Base-by-base conservation (phyloP, 2,888 invertebrate genomes). In the Imbricaverruca yamaguchii region DNA sequence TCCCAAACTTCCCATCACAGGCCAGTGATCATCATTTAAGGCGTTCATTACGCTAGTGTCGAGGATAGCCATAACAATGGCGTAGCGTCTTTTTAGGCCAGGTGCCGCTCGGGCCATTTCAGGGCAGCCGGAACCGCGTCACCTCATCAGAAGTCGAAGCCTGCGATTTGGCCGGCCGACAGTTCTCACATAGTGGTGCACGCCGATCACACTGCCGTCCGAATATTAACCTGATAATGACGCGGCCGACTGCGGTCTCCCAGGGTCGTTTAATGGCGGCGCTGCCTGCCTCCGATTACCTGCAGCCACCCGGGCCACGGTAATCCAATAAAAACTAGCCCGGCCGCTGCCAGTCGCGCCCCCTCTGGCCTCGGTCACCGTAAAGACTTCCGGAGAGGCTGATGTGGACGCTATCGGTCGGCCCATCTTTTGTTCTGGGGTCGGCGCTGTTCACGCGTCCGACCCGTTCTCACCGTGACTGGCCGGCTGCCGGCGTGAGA, bases 31-130 rank as follows among this genome's bases (percentile, higher is more conserved):
- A 55, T 55, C 74, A 74, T 74, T 74, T 74, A 74, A 74, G 55
- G 74, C 74, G 74, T 74, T 74, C 55, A 74, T 74, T 74, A 74
- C 74, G 74, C 53, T 74, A 53, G 18, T 23, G 74, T 55, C 74
- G 13, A 21, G 74, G 3, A 21, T 10, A 18, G 53, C 55, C 18
- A 55, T 74, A 74, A 74, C 74, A 74, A 74, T 74, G 74, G 55
- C 55, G 53, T 74, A 74, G 55, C 53, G 53, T 74, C 74, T 21
- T 74, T 53, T 21, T 55, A 55, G 21, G 74, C 55, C 74, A 55
- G 69, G 39, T 39, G 39, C 39, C 39, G 39, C 39, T 3, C 39
- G 39, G 39, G 39, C 39, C 39, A 39, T 39, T 39, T 39, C 39
- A 39, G 39, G 39, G 4, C 39, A 39, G 39, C 39, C 39, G 39